Evolutionary conservation across 2,797 vertebrate genomes (phyloP).

Genomic region (Brachyrhaphis roseni): DNA sequence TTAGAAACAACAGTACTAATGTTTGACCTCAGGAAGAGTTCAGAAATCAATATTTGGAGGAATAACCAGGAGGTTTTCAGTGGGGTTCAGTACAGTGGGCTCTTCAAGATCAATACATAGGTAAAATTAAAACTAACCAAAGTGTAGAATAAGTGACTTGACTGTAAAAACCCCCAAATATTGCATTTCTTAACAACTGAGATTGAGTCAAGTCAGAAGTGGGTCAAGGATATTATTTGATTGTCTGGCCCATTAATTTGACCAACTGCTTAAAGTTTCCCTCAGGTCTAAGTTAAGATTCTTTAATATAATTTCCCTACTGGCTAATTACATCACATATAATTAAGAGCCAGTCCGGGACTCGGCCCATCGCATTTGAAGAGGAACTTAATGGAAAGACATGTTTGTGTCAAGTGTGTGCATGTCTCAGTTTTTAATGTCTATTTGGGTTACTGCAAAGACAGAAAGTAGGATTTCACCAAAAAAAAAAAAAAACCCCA

Average conservation of each 20-base stretch:
- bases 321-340: constrained; percentile 76
- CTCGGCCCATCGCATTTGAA: constrained; percentile 51
- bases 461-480: constrained; percentile 43
- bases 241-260: constrained; percentile 53
- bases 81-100: no score
- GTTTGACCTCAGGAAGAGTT: no score
- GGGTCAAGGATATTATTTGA: constrained; percentile 68
- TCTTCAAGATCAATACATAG: not conserved
- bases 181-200: constrained; percentile 34
- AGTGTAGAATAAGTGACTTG: not conserved
- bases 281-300: constrained; percentile 66
- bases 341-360: constrained; percentile 62
- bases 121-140: not conserved
- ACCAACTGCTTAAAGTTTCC: constrained; percentile 70
- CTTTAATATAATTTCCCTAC: constrained; percentile 63
- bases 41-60: no score
- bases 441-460: constrained; percentile 8
- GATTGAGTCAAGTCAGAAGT: constrained; percentile 44
- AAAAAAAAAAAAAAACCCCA: not conserved
- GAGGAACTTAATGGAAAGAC: constrained; percentile 32
- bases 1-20: no score
- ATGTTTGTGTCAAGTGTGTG: constrained; percentile 5
- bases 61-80: no score
- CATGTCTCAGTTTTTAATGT: constrained; percentile 21
- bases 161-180: not conserved